These are phyloP conservation scores for Sinodicranocentrus sp. DNA, from an alignment of 2,888 invertebrate genomes.

Conservation along the genomic window DNA sequence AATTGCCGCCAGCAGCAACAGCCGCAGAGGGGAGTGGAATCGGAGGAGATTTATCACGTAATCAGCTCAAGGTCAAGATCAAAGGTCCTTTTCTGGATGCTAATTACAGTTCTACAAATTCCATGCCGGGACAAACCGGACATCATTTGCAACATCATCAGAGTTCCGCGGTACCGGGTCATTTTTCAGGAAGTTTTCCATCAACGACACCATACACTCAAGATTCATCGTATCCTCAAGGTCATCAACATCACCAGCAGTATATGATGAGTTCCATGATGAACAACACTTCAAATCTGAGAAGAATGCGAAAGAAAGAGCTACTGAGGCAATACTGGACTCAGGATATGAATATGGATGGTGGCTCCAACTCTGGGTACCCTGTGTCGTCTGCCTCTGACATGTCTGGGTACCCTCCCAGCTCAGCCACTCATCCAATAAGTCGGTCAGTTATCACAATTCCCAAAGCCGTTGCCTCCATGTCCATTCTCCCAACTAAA, in stretches of 20 bases:
- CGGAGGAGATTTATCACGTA: slow-evolving; percentile 83
- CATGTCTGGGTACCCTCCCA: slow-evolving; percentile 80
- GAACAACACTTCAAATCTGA: slow-evolving; percentile 83
- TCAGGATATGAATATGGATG: slow-evolving; percentile 92
- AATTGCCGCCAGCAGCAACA: not conserved
- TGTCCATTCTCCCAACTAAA: slow-evolving; percentile 91
- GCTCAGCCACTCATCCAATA: slow-evolving; percentile 79
- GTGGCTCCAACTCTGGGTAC: slow-evolving; percentile 81
- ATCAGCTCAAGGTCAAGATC: slow-evolving; percentile 93
- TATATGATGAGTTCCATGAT: slow-evolving; percentile 57
- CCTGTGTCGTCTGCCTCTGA: slow-evolving; percentile 77
- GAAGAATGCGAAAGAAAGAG: slow-evolving; percentile 94
- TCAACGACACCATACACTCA: slow-evolving; percentile 10
- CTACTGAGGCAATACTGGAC: slow-evolving; percentile 90
- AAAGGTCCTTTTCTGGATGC: slow-evolving; percentile 90
- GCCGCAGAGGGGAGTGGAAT: not conserved
- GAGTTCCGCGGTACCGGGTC: slow-evolving; percentile 12
- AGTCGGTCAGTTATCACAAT: slow-evolving; percentile 88
- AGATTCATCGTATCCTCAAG: slow-evolving; percentile 9
- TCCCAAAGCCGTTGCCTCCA: slow-evolving; percentile 93
- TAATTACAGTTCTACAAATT: slow-evolving; percentile 80
- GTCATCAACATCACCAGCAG: slow-evolving; percentile 51
- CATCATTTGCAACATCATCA: slow-evolving; percentile 15
- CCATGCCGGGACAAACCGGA: slow-evolving; percentile 38
- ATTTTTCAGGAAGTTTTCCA: slow-evolving; percentile 17